phyloP scores from a whole-genome alignment of 2,888 invertebrate genomes.

The Cetonia aurata region DNA sequence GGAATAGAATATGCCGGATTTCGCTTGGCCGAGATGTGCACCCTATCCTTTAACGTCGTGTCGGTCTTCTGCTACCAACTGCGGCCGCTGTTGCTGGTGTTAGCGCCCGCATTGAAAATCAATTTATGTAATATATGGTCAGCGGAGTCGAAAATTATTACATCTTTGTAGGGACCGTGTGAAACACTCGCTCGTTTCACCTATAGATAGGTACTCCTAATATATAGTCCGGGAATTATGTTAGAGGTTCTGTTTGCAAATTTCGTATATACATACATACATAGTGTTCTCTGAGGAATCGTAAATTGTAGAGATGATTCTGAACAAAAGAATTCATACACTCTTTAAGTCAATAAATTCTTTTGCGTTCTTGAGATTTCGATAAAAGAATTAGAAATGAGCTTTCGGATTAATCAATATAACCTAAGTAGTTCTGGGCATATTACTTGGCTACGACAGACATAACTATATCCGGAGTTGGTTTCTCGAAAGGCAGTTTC shows the following conservation, averaged over 20 bases:
- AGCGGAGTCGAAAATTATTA: constrained; percentile 54
- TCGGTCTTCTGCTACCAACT: constrained; percentile 5
- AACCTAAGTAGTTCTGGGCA: no score
- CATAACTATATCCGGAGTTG: no score
- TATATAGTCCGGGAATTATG: constrained; percentile 39
- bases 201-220: not conserved
- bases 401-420: no score
- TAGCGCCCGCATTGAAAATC: constrained; percentile 48
- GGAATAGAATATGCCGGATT: not conserved
- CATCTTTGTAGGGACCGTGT: constrained; percentile 53
- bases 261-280: constrained; percentile 47
- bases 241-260: constrained; percentile 58
- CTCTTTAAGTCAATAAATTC: no score
- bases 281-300: no score
- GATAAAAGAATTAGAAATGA: no score
- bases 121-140: constrained; percentile 51
- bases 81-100: not conserved
- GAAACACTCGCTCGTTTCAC: constrained; percentile 50
- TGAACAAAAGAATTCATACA: no score
- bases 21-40: not conserved
- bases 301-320: no score
- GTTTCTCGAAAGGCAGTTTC: no score
- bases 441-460: no score
- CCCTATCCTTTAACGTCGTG: not conserved
- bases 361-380: no score